Base-by-base conservation (phyloP, 2,797 vertebrate species). In the Pachyuromys duprasi region DNA sequence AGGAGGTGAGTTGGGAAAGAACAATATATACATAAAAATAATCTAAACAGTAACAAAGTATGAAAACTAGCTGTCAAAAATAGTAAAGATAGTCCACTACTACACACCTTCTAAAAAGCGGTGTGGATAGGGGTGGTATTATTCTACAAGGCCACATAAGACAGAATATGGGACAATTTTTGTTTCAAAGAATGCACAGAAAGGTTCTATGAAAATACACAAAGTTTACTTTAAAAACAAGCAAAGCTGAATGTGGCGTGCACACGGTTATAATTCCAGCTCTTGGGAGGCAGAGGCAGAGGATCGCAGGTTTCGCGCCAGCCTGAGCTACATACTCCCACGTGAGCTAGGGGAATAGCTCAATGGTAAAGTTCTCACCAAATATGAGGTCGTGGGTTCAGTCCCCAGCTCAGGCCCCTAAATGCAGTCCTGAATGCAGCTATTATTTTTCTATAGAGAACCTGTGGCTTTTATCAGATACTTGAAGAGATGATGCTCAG, bases 131-230 rank as follows among this genome's bases (percentile, higher is more conserved):
- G 4, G 53, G 55, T 8, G 24, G 36, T 39, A 45, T 63, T 31
- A 33, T 31, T 11, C 69, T 79, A 69, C 89, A 84, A 80, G 39
- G 28, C 39, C 78, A 60, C 31, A 91, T 39, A 31, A 95, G 93
- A 74, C 55, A 76, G 67, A 92, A 53, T 55, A 75, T 14, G 53
- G 57, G 28, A 80, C 1, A 60, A 67, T 49, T 49, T 86, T 86
- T 31, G 8, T 80, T 78, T 95, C 53, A 53, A 72, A 81, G 84
- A 95, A 65, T 49, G 24, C 36, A 82, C 31, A 93, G 31, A 80
- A 86, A 42, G 17, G 84, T 70, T 62, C 88, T 18, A 45, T 72
- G 67, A 36, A 93, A 80, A 95, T 79, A 88, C 5, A 92, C 4
- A 89, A 67, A 55, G 26, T 39, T 78, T 53, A 67, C 67, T 88